Percentiles rank a stretch among this genome's conserved stretches.
phyloP scores from a whole-genome alignment of 2,113 vertebrate species.

The Emydura subglobosa region DNA sequence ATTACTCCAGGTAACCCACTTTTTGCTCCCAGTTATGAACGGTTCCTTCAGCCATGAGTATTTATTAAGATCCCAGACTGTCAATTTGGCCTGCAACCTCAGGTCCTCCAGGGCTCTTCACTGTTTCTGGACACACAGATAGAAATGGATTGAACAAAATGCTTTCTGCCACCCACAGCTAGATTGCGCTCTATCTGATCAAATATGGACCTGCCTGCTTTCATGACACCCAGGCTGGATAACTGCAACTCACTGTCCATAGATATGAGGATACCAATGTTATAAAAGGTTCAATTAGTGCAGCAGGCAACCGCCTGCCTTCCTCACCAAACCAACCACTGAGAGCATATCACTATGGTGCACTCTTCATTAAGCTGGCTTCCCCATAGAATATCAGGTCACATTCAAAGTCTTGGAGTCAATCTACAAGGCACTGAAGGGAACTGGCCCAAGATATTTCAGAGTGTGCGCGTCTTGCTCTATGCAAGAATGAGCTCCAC shows the following conservation, averaged over 20 bases:
- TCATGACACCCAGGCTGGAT: background rate
- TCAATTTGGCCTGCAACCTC: background rate
- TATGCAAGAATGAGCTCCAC: background rate
- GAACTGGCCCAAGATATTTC: background rate
- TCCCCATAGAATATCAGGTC: background rate
- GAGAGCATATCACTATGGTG: background rate
- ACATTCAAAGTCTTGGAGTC: background rate
- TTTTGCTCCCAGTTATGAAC: constrained; percentile 1
- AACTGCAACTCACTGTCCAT: background rate
- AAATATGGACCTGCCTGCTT: background rate
- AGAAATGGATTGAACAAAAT: constrained; percentile 59
- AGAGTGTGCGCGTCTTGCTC: background rate
- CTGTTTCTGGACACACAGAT: background rate
- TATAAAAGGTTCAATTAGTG: background rate
- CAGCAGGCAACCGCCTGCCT: background rate
- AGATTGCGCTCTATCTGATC: background rate
- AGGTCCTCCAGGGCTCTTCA: background rate
- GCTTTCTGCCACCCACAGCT: constrained; percentile 6
- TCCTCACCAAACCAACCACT: background rate
- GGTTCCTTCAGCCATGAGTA: background rate
- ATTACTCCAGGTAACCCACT: background rate
- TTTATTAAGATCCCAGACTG: background rate
- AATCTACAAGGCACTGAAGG: background rate
- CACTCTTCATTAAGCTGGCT: background rate
- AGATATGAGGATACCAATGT: background rate